phyloP scores from a whole-genome alignment of 30 jellyfish, hydroid and myxozoan genomes.

The Aurelia sp. region DNA sequence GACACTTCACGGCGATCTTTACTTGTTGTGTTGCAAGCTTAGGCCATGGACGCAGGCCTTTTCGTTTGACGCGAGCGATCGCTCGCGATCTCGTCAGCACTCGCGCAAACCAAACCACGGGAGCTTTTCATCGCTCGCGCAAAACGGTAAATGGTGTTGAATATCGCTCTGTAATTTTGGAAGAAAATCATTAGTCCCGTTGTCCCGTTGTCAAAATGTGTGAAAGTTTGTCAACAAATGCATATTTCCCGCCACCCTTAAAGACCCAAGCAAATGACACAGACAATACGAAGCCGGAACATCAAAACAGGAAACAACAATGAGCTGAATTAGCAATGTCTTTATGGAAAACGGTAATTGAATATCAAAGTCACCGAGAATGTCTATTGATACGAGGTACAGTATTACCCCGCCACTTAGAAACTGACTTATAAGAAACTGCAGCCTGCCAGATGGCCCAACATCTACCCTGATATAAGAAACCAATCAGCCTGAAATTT shows the following conservation, averaged over 20 bases:
- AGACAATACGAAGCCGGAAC: constrained; percentile 24
- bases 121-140: constrained; percentile 39
- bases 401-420: too few relatives aligned
- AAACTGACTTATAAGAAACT: too few relatives aligned
- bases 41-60: too few relatives aligned
- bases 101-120: constrained; percentile 39
- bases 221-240: background rate
- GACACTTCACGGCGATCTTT: too few relatives aligned
- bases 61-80: constrained; percentile 12
- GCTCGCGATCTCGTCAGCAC: constrained; percentile 27
- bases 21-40: too few relatives aligned
- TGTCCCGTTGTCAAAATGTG: constrained; percentile 22
- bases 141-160: background rate
- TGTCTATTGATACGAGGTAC: background rate
- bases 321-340: background rate
- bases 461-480: too few relatives aligned
- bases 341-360: background rate
- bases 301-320: constrained; percentile 1
- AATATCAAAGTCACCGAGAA: constrained; percentile 3
- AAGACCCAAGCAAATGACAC: constrained; percentile 22
- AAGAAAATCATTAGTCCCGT: background rate
- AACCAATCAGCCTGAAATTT: too few relatives aligned
- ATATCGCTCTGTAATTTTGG: constrained; percentile 2
- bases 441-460: too few relatives aligned
- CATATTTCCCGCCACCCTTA: too few relatives aligned